Base-by-base conservation (phyloP, 1,140 invertebrate genomes). In the Bombus confusus region DNA sequence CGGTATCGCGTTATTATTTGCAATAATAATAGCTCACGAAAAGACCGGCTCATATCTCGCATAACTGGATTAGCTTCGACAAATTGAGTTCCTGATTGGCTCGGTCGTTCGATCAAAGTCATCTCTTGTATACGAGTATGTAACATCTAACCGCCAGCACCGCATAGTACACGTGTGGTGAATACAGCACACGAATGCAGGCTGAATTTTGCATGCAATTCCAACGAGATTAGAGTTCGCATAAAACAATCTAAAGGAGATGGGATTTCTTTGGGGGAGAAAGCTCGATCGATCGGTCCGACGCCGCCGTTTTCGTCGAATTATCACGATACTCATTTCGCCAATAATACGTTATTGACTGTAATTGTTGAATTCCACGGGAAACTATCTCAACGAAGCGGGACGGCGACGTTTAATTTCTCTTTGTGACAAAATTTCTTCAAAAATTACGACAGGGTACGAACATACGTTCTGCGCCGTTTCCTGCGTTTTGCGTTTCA, bases 31-130 rank as follows among this genome's bases (percentile, higher is more conserved):
- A 47, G 75, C n/a, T n/a, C 47, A 31, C 66, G 82, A 84, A 84
- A 84, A 84, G 75, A 79, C 82, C 82, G 47, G 76, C 76, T 79
- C 75, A 43, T 84, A 79, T 79, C 82, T 79, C 75, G 37, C 66
- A 41, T 84, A 84, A 84, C 82, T 84, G 76, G 75, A 84, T 84
- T 84, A 84, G 76, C 82, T 79, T 84, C 75, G 82, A 84, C 82
- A 84, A 84, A 84, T 84, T 84, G 82, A 84, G 75, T 84, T 84
- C 82, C 76, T 84, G 82, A 84, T 84, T 84, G 82, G 82, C 82
- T 79, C 47, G 82, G 82, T 84, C 82, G 82, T 84, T 84, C 82
- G 82, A 84, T 84, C 82, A 84, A 84, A 84, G 82, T 84, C 82
- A 84, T 84, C 82, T 84, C 82, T 84, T 79, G 66, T 84, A 59